Base-by-base conservation (phyloP, 1,140 invertebrate species). In the Ceratosolen fusciceps region DNA sequence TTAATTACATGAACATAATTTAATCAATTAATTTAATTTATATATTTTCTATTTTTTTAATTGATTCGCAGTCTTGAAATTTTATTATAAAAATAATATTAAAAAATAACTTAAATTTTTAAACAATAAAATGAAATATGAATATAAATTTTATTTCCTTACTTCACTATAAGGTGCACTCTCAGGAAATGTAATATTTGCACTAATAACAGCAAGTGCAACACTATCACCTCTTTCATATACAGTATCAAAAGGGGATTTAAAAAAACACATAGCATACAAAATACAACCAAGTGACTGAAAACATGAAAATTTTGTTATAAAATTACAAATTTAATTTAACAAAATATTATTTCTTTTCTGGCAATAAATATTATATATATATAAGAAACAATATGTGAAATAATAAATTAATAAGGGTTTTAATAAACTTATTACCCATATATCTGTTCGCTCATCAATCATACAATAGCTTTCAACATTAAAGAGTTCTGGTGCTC, bases 191-290 rank as follows among this genome's bases (percentile, higher is more conserved):
- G 91, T 91, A 21, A 96, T 89, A 84, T 93, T 94, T 60, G 95
- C 95, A 86, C 94, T 96, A 47, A 96, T 92, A 4, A 96, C 95
- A 77, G 96, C 96, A 78, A 98, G 89, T 34, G 96, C 96, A 7
- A 98, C 94, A 82, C 95, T 96, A 86, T 97, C 96, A 4, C 96
- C 96, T 84, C 95, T 91, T 88, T 97, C 95, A 86, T 97, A 95
- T 19, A 96, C 94, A 31, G 92, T 90, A 87, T 98, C 96, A 90
- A 95, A 98, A 1, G 96, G 96, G 47, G 95, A 96, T 87, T 95
- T 95, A 81, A 95, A 95, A 85, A 94, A 97, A 82, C 95, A 95
- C 88, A 97, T 90, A 4, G 96, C 96, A 90, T 96, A 97, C 14
- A 97, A 87, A 79, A 96, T 90, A 88, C 96, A 97, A 37, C 96